These are phyloP conservation scores for Drosophila santomea DNA, from an alignment of 1,140 invertebrate genomes.

Conservation along the genomic window DNA sequence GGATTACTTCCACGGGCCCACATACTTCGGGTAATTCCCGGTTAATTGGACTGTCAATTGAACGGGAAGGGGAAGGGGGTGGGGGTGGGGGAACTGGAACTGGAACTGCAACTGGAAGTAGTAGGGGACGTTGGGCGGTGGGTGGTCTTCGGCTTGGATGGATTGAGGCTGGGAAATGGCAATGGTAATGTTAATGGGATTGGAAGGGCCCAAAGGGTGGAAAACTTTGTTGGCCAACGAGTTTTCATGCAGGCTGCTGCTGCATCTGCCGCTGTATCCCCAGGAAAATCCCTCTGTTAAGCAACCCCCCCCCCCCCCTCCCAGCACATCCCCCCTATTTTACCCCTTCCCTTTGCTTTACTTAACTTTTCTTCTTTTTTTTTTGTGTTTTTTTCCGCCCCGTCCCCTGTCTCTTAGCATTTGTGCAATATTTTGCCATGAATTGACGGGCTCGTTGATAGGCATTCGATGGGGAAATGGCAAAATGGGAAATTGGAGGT, in stretches of 20 bases:
- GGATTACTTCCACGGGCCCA: constrained; percentile 48
- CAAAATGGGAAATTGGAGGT: no score
- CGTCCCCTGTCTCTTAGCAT: constrained; percentile 33
- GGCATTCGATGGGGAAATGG: constrained; percentile 1
- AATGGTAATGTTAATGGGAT: neutral
- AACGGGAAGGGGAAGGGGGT: neutral
- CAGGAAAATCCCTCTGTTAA: neutral
- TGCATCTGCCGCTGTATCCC: neutral
- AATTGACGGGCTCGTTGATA: constrained; percentile 57
- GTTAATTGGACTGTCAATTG: constrained; percentile 55
- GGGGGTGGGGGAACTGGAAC: neutral
- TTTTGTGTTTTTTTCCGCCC: neutral
- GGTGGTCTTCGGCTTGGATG: neutral
- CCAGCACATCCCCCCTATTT: neutral
- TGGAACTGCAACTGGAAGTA: neutral
- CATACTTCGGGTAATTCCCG: constrained; percentile 48
- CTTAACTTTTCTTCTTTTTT: neutral
- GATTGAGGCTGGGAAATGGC: neutral
- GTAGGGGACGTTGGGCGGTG: neutral
- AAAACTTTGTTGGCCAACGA: constrained; percentile 44
- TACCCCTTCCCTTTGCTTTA: neutral
- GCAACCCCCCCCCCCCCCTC: neutral
- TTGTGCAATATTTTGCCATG: constrained; percentile 63
- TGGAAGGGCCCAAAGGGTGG: neutral
- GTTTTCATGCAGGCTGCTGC: constrained; percentile 24